Percentiles rank a stretch among this genome's conserved stretches.
These are phyloP conservation scores for Neosilurus mollespiculum DNA, from an alignment of 2,797 vertebrate genomes.

Conservation along the genomic window DNA sequence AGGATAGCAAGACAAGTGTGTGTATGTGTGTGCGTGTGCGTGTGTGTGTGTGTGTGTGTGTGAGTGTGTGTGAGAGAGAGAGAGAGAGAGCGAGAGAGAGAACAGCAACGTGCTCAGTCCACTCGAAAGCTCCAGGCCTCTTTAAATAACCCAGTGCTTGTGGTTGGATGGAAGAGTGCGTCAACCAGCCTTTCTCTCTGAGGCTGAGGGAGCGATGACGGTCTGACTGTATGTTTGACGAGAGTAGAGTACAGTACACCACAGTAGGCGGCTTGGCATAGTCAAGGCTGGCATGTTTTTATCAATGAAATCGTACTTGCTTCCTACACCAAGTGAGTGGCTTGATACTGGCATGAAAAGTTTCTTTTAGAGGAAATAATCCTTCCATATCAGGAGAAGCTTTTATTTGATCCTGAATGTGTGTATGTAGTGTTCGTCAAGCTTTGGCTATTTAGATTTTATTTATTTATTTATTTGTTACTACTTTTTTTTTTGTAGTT, in stretches of 20 bases:
- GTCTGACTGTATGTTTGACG: conserved; percentile 22
- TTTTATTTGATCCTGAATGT: background rate
- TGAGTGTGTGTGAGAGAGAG: no score
- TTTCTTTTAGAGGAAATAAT: background rate
- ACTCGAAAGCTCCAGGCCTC: conserved; percentile 2
- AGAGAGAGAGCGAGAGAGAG: background rate
- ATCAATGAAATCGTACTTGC: conserved; percentile 14
- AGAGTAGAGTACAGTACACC: conserved; percentile 9
- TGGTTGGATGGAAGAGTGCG: conserved; percentile 11
- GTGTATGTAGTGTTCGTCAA: background rate
- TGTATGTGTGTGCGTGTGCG: background rate
- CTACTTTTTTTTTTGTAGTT: background rate
- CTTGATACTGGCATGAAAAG: conserved; percentile 1
- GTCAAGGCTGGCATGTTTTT: conserved; percentile 18
- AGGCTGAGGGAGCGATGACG: conserved; percentile 19
- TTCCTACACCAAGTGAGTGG: conserved; percentile 10
- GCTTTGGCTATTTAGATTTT: background rate
- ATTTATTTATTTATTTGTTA: background rate
- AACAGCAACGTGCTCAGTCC: background rate
- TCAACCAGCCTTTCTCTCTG: conserved; percentile 29
- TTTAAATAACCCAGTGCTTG: conserved; percentile 30
- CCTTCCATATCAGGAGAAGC: background rate
- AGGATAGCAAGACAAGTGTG: background rate
- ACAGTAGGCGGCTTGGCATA: conserved; percentile 23
- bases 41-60: background rate